phyloP scores from a whole-genome alignment of 2,888 invertebrate species.

The Euproctis similis region DNA sequence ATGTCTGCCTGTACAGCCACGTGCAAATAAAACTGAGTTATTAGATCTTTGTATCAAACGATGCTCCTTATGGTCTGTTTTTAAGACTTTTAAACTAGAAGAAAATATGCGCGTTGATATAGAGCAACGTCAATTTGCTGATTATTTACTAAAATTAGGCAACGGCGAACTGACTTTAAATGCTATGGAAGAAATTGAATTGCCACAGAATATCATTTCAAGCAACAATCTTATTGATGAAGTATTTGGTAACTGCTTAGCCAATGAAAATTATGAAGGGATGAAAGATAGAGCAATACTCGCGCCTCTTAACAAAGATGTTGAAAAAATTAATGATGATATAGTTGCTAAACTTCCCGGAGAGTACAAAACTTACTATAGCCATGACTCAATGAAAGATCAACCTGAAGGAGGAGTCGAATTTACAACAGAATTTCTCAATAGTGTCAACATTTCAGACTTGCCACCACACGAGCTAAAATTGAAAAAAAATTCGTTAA shows the following conservation, averaged over 20 bases:
- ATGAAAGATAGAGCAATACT: conserved; percentile 14
- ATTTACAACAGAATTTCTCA: conserved; percentile 13
- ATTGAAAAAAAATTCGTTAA: conserved; percentile 1
- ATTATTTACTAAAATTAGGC: conserved; percentile 10
- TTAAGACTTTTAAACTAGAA: conserved; percentile 13
- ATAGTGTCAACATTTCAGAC: conserved; percentile 11
- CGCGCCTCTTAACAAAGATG: conserved; percentile 8
- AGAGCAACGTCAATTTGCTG: conserved; percentile 13
- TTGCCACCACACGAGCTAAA: conserved; percentile 1
- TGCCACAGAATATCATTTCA: conserved; percentile 12
- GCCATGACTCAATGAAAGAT: conserved; percentile 10
- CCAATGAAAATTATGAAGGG: conserved; percentile 11
- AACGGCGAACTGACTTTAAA: conserved; percentile 12
- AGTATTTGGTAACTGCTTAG: conserved; percentile 9
- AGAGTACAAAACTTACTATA: conserved; percentile 8
- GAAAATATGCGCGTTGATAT: conserved; percentile 15
- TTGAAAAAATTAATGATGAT: conserved; percentile 5
- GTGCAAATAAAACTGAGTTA: conserved; percentile 11
- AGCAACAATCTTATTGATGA: conserved; percentile 11
- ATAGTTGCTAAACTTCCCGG: conserved; percentile 12
- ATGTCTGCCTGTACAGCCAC: conserved; percentile 12
- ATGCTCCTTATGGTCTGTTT: conserved; percentile 10
- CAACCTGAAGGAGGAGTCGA: conserved; percentile 10
- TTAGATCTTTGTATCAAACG: conserved; percentile 7
- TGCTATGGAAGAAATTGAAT: conserved; percentile 11